phyloP scores from a whole-genome alignment of 2,797 vertebrate genomes.

The Allochrocebus solatus region DNA sequence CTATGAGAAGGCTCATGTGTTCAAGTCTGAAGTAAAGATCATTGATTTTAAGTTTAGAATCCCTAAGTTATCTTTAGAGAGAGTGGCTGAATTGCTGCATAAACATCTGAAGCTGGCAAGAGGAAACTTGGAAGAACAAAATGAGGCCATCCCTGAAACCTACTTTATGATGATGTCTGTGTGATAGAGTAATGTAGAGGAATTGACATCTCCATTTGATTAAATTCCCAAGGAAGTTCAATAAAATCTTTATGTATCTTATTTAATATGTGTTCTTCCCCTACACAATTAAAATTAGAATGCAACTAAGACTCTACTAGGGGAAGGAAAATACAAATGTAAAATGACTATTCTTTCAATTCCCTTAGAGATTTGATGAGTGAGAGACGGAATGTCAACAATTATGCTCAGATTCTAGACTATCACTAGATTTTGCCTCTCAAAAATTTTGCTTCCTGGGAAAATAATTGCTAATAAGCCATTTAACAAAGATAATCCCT shows the following conservation, averaged over 20 bases:
- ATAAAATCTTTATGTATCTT: neutral
- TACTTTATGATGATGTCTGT: neutral
- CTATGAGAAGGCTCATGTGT: neutral
- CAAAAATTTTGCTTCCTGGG: neutral
- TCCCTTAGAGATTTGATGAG: neutral
- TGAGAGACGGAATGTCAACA: neutral
- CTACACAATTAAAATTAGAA: neutral
- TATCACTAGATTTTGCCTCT: neutral
- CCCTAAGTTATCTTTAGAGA: neutral
- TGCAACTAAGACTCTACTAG: neutral
- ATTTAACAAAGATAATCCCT: neutral
- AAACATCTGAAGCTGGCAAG: neutral
- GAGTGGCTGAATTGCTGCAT: neutral
- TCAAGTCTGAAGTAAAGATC: neutral
- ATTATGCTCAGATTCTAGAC: neutral
- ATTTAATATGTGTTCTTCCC: neutral
- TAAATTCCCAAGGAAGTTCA: neutral
- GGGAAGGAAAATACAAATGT: neutral
- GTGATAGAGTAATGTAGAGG: neutral
- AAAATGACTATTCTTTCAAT: neutral
- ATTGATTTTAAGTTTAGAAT: neutral
- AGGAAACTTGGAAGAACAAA: neutral
- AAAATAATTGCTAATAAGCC: neutral
- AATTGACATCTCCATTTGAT: neutral
- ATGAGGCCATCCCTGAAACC: neutral